Evolutionary conservation across 2,888 invertebrate species (phyloP), one percentile per base, ranked within the genome.

Genomic region (Oeneis ivallda): DNA sequence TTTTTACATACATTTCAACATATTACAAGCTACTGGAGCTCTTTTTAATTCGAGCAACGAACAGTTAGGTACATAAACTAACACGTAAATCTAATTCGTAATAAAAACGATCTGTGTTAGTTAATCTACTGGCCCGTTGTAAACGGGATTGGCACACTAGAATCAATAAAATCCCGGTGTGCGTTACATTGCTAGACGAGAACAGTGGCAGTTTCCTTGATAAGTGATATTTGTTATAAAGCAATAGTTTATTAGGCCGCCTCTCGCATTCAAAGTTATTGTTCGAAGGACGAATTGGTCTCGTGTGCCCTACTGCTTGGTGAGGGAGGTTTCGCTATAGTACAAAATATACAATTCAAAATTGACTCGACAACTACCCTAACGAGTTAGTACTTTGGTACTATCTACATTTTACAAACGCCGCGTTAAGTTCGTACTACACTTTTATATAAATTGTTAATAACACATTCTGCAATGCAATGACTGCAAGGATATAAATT

Each of bases 41-140:
- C 92, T 86, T 91, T 92, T 91, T 91, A 87, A 91, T 91, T 91
- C 91, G 91, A 92, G 91, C 92, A 88, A 91, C 90, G 92, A 91
- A 91, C 90, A 90, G 78, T 90, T 90, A 34, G 32, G 32, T 34
- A 91, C 89, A 89, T 90, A 86, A 87, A 89, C 90, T 91, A 90
- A 90, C 90, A 92, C 89, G 84, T 92, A 86, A 88, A 90, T 91
- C 92, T 91, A 89, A 87, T 85, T 85, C 82, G 89, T 87, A 89
- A 91, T 90, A 90, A 91, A 89, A 90, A 87, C 86, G 86, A 85
- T 86, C 79, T 82, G 82, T 79, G 84, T 83, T 84, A 87, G 86
- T 87, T 84, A 84, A 86, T 86, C 85, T 88, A 89, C 84, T 82
- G 83, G 83, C 82, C 84, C 84, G 82, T 82, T 77, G 75, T 80